Conservation (phyloP, 1,140 invertebrate species). For the Drosophila tsacasi region DNA sequence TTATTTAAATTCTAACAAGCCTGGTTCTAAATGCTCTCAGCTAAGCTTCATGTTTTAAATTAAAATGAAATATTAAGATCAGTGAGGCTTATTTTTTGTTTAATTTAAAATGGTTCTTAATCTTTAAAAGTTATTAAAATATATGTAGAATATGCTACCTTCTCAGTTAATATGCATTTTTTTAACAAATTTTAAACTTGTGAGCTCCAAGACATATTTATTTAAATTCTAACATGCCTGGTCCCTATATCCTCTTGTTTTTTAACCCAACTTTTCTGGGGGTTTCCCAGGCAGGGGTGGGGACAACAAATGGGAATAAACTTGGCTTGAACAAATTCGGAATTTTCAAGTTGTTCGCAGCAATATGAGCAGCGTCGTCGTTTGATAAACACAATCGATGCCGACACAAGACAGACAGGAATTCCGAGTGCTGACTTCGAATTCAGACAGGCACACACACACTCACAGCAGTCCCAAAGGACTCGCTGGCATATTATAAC, state of each 20-base stretch:
- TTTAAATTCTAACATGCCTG: not conserved
- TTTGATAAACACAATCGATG: slow-evolving; percentile 59
- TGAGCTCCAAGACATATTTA: not conserved
- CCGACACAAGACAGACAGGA: slow-evolving; percentile 29
- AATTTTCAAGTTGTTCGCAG: slow-evolving; percentile 60
- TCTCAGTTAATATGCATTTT: no score
- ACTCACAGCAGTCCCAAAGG: slow-evolving; percentile 23
- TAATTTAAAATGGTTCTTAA: no score
- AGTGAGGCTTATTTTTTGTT: no score
- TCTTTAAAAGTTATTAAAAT: no score
- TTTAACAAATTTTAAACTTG: no score
- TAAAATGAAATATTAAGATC: no score
- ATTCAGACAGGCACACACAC: slow-evolving; percentile 6
- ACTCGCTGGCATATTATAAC: slow-evolving; percentile 49
- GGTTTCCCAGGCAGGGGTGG: no score
- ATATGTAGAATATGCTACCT: no score
- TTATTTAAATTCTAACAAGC: no score
- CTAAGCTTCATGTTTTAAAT: no score
- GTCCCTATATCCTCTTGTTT: not conserved
- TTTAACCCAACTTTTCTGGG: not conserved
- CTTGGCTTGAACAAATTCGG: slow-evolving; percentile 36
- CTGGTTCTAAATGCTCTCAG: no score
- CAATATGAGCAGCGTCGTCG: slow-evolving; percentile 37
- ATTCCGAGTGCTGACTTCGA: slow-evolving; percentile 34
- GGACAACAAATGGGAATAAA: not conserved